Evolutionary conservation across 2,113 vertebrate genomes (phyloP), one percentile per base, ranked within the genome.

Genomic region (Pycnonotus jocosus): DNA sequence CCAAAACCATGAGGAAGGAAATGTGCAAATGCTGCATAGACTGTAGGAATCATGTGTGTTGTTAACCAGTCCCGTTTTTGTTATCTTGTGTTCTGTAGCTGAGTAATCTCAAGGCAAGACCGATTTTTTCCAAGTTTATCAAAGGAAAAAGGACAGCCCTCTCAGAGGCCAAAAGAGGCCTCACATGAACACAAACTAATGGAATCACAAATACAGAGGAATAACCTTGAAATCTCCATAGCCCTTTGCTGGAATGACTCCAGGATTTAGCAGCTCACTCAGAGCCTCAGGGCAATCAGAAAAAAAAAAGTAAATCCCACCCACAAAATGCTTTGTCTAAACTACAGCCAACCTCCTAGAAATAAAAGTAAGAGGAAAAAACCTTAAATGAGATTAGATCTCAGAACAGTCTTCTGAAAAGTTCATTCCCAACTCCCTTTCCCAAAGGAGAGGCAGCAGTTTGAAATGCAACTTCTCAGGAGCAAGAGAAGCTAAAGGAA

Each of bases 231-330:
- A 97, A 93, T 95, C 86, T 97, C 90, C 85, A 58, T 11, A 92
- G 86, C 88, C 93, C 88, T 94, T 83, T 94, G 95, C 92, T 97
- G 93, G 95, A 97, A 97, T 88, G 96, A 84, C 92, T 96, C 94
- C 92, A 92, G 94, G 68, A 97, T 91, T 93, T 65, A 80, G 69
- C 92, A 86, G 64, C 84, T 83, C 68, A 42, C 31, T 27, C 76
- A 96, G 47, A 61, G 74, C 93, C 95, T 78, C 69, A 53, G 68
- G 92, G 91, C 84, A 92, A 82, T 91, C 12, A 91, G 37, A 81
- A 65, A 60, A 69, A 51, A 28, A 33, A 28, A 54, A 35, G 35
- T 62, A 64, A 84, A 87, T 51, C 74, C 74, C 83, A 58, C 92
- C 88, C 80, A 62, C 64, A 92, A 82, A 88, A 93, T 65, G 60